Base-by-base conservation (phyloP, 2,113 vertebrate species). In the Caracal caracal region DNA sequence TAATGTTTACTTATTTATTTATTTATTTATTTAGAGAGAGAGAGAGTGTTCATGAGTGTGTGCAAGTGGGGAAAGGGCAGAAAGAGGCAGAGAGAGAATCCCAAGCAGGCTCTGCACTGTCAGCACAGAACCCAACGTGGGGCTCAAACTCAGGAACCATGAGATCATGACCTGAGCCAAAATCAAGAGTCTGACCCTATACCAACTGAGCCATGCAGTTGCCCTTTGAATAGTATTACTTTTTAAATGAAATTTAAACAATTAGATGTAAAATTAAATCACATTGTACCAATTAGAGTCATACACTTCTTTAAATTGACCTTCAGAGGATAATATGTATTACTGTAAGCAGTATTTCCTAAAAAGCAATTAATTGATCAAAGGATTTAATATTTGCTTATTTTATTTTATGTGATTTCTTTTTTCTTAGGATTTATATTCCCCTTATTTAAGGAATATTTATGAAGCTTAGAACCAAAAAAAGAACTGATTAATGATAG, bases 191-290 rank as follows among this genome's bases (percentile, higher is more conserved):
- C 13, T 9, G 49, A 49, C 49, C 49, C 49, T 49, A 1, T 12
- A 49, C 49, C 49, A 49, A 49, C 49, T 49, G 49, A 49, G 49
- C 49, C 49, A 49, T 13, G 10, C 49, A 49, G 49, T 49, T 49
- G 49, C 49, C 49, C 49, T 12, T 12, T 49, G 49, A 49, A 56
- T 76, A 76, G 33, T n/a, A 92, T 92, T 30, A 11, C 5, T 28
- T 51, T 65, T 83, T 94, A 30, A n/a, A 53, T 79, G 24, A 70
- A 66, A 61, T 40, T 53, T 97, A 90, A 88, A 88, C 35, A 80
- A 81, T 65, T 59, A n/a, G 1, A 17, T 59, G 12, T 84, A 95
- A 47, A 56, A 59, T 7, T 82, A 89, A 89, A 89, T 89, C 17
- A 88, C 33, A 70, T 10, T 16, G 0, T 81, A 33, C 0, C 83